Percentiles rank a stretch among this genome's conserved stretches.
These are phyloP conservation scores for Etheostoma spectabile DNA, from an alignment of 2,113 vertebrate species.

Conservation along the genomic window DNA sequence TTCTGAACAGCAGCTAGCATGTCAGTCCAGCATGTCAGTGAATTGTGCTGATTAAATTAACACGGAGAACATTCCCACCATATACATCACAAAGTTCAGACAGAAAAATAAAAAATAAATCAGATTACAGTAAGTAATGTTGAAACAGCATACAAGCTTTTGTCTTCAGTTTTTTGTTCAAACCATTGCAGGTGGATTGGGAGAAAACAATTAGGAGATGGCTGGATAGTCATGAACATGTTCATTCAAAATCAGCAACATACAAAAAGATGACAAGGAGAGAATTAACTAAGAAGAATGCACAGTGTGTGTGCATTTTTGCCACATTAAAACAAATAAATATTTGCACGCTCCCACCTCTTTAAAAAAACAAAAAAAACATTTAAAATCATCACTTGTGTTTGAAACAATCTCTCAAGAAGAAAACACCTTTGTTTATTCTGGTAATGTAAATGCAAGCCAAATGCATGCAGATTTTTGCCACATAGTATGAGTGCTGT, in stretches of 20 bases:
- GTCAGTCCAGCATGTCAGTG: slow-evolving; percentile 99
- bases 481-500: slow-evolving; percentile 36
- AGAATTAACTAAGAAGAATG: slow-evolving; percentile 88
- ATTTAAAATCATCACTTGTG: slow-evolving; percentile 86
- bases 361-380: slow-evolving; percentile 81
- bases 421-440: slow-evolving; percentile 46
- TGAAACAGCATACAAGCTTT: slow-evolving; percentile 92
- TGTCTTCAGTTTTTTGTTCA: slow-evolving; percentile 86
- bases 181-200: slow-evolving; percentile 87
- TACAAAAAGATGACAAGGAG: slow-evolving; percentile 82
- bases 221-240: slow-evolving; percentile 80
- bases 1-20: slow-evolving; percentile 95
- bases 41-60: slow-evolving; percentile 99
- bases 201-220: slow-evolving; percentile 89
- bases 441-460: slow-evolving; percentile 61
- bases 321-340: slow-evolving; percentile 90
- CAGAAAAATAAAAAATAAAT: slow-evolving; percentile 79
- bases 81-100: slow-evolving; percentile 98
- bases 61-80: slow-evolving; percentile 98
- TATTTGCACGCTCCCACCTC: slow-evolving; percentile 95
- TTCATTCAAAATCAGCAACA: slow-evolving; percentile 83
- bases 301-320: slow-evolving; percentile 86
- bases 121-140: slow-evolving; percentile 97
- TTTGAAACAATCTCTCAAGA: slow-evolving; percentile 76
- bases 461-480: slow-evolving; percentile 67